phyloP scores from a whole-genome alignment of 2,888 invertebrate species.

The Thera britannica region DNA sequence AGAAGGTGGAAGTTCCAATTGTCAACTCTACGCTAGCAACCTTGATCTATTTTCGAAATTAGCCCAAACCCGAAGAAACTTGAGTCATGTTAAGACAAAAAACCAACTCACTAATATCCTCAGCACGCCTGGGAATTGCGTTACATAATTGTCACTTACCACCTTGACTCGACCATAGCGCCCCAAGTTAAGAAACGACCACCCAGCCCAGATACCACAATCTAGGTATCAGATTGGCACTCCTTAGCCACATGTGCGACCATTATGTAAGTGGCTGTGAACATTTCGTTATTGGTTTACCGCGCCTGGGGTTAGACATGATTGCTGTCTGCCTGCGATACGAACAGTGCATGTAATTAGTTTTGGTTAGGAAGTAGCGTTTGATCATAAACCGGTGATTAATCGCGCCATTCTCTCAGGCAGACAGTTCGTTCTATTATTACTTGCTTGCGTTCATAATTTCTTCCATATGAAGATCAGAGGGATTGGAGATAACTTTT shows the following conservation, averaged over 20 bases:
- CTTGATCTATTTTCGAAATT: too few species aligned
- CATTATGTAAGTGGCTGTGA: slow-evolving; percentile 19
- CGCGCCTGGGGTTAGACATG: slow-evolving; percentile 27
- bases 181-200: slow-evolving; percentile 14
- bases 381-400: slow-evolving; percentile 7
- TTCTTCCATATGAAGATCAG: background rate
- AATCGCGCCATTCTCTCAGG: background rate
- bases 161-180: background rate
- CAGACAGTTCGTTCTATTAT: background rate
- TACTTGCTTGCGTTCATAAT: background rate
- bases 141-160: background rate
- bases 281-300: slow-evolving; percentile 26
- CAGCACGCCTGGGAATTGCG: background rate
- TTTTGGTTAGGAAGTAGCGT: slow-evolving; percentile 25
- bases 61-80: too few species aligned
- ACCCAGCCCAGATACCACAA: slow-evolving; percentile 18
- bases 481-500: too few species aligned
- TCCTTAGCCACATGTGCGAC: slow-evolving; percentile 25
- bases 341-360: slow-evolving; percentile 28
- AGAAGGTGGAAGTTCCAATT: too few species aligned
- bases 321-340: slow-evolving; percentile 26
- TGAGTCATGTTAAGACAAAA: too few species aligned
- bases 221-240: slow-evolving; percentile 27
- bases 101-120: background rate
- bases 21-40: too few species aligned